Base-by-base conservation (phyloP, 2,113 vertebrate species). In the Urocitellus parryii region DNA sequence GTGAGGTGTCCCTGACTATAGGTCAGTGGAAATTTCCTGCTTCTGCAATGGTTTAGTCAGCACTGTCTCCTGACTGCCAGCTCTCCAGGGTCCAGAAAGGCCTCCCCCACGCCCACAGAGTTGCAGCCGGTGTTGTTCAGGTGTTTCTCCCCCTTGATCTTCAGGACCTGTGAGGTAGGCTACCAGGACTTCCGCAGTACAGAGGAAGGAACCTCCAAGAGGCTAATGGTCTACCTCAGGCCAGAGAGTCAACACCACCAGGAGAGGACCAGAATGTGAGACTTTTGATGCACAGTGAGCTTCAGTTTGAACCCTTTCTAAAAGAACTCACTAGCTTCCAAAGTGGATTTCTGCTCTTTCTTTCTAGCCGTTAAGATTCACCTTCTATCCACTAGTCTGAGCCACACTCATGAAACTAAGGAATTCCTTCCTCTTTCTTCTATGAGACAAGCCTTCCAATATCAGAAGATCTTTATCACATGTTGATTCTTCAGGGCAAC, bases 1-100 rank as follows among this genome's bases (percentile, higher is more conserved):
- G 92, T 32, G 83, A 95, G 83, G 70, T 67, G 93, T 80, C 90
- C 95, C 91, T 48, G 70, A 89, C 95, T 95, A 22, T 24, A 93
- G 94, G 91, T 96, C 95, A 94, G 87, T 93, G 97, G 97, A 91
- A 97, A 97, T 68, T 95, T 96, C 48, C 96, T 90, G 65, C 80
- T 51, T 34, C 3, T 0, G 34, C 82, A 74, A 73, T 85, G 8
- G 42, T 34, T 94, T 80, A 83, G 78, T 88, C 74, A 79, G 95
- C 37, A 45, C 39, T 58, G 74, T 39, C 51, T 73, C 76, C 68
- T 20, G 73, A 34, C 37, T 3, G 32, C 88, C 4, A 24, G 63
- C 61, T 79, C 68, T 39, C 39, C 25, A 14, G 39, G 79, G 65
- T 85, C 39, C 45, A 37, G 42, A 27, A 45, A 89, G 53, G 42